A percentile compares a stretch with the other conserved stretches of the same genome.
Evolutionary conservation across 1,140 invertebrate genomes (phyloP).

Genomic region (Hermetia illucens): DNA sequence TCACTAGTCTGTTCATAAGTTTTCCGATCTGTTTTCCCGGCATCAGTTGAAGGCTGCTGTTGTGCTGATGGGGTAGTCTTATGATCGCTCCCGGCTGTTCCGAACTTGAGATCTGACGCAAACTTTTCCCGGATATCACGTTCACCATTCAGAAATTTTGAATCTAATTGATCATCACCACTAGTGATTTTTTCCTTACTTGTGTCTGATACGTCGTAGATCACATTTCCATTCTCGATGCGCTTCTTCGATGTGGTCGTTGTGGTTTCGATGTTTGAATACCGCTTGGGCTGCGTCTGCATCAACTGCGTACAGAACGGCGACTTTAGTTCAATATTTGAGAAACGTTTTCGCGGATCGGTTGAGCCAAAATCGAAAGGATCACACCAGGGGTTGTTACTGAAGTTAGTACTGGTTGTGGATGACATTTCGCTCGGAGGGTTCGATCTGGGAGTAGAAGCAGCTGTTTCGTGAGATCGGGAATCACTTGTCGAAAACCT

Average conservation of each 20-base stretch:
- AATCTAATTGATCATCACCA: slow-evolving; percentile 7
- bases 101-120: no score
- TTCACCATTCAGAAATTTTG: background rate
- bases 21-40: no score
- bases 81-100: no score
- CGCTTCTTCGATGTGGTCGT: slow-evolving; percentile 22
- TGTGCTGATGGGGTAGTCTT: no score
- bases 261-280: slow-evolving; percentile 28
- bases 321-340: slow-evolving; percentile 15
- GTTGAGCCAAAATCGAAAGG: no score
- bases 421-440: background rate
- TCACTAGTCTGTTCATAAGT: no score
- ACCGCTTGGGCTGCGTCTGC: slow-evolving; percentile 13
- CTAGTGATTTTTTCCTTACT: slow-evolving; percentile 14
- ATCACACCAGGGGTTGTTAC: no score
- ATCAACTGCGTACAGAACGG: slow-evolving; percentile 4
- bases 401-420: background rate
- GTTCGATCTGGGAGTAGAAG: no score
- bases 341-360: slow-evolving; percentile 24
- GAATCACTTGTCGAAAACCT: no score
- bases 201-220: slow-evolving; percentile 18
- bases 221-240: slow-evolving; percentile 22
- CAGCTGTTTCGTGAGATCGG: no score
- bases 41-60: no score
- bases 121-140: no score